Evolutionary conservation across 2,797 vertebrate genomes (phyloP).

Genomic region (Chromis chromis): DNA sequence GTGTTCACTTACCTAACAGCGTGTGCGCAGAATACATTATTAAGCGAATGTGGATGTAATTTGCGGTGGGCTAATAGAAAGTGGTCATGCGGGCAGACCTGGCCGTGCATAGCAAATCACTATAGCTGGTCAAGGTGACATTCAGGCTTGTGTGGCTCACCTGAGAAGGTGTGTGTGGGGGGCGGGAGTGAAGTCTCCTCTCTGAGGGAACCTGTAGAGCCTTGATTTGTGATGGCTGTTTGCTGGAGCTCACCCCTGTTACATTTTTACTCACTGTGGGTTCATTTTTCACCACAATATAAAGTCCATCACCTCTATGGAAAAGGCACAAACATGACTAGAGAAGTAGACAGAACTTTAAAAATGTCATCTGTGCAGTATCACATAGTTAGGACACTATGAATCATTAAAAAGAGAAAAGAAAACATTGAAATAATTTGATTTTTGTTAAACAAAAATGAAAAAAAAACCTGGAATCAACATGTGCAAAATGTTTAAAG

Average conservation of each 20-base stretch:
- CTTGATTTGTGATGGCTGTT: slow-evolving; percentile 12
- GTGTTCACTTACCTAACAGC: not conserved
- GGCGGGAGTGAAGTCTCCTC: not conserved
- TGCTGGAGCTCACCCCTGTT: not conserved
- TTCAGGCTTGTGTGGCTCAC: slow-evolving; percentile 55
- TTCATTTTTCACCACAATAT: no score
- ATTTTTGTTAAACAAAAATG: no score
- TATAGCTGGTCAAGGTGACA: slow-evolving; percentile 74
- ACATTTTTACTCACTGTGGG: no score
- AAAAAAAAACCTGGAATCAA: no score
- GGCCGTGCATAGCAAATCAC: slow-evolving; percentile 71
- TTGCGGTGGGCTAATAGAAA: slow-evolving; percentile 68
- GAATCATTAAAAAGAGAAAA: no score
- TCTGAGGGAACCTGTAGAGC: not conserved
- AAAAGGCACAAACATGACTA: no score
- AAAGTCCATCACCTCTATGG: no score
- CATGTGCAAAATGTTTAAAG: no score
- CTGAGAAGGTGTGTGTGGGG: slow-evolving; percentile 50
- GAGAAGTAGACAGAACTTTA: no score
- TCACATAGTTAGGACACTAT: no score
- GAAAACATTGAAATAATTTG: no score
- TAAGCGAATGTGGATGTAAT: slow-evolving; percentile 59
- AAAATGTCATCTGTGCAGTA: no score
- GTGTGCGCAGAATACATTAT: slow-evolving; percentile 59
- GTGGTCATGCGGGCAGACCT: slow-evolving; percentile 58